These are phyloP conservation scores for Trichonephila clavipes DNA, from an alignment of 1,140 invertebrate genomes.

Conservation along the genomic window DNA sequence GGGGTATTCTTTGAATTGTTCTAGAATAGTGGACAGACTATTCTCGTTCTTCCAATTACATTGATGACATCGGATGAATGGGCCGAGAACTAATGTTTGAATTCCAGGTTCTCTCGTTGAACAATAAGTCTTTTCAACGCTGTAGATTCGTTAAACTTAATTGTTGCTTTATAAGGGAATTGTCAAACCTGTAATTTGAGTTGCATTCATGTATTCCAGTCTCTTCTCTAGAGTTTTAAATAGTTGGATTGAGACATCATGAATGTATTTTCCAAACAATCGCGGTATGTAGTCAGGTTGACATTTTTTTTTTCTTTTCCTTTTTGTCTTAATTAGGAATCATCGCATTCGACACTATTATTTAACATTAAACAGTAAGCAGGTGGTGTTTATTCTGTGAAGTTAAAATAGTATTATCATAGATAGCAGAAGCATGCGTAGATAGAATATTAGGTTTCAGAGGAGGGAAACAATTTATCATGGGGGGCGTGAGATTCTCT, in stretches of 20 bases:
- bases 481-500: not conserved
- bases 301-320: not conserved
- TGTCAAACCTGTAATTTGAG: constrained; percentile 35
- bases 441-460: not conserved
- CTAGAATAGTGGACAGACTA: not conserved
- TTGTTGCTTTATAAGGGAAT: not conserved
- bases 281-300: not conserved
- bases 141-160: constrained; percentile 50
- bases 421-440: not conserved
- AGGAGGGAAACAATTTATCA: not conserved
- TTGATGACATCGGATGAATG: constrained; percentile 29
- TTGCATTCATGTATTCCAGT: constrained; percentile 39
- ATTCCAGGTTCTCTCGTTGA: not conserved
- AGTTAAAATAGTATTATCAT: not conserved
- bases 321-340: not conserved
- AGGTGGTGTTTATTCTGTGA: not conserved
- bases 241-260: not conserved
- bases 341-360: not conserved
- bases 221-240: constrained; percentile 51
- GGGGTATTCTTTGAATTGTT: not conserved
- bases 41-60: constrained; percentile 10
- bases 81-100: not conserved
- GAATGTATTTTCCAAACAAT: not conserved
- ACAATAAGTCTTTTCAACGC: constrained; percentile 26
- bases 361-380: not conserved